These are phyloP conservation scores for Danio jaintianensis DNA, from an alignment of 2,797 vertebrate species.

Conservation along the genomic window DNA sequence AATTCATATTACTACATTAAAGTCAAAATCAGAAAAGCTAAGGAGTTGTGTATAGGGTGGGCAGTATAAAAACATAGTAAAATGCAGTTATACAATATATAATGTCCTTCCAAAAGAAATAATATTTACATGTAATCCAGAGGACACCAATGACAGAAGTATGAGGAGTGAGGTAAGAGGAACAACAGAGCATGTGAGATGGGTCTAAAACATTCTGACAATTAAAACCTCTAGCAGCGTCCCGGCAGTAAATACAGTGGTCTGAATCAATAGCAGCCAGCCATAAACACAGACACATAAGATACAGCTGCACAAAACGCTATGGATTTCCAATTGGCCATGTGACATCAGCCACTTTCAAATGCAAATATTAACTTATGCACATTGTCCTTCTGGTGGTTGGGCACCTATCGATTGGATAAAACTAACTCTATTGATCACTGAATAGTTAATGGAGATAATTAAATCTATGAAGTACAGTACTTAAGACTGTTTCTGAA, in stretches of 20 bases:
- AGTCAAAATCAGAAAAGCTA: too few species aligned
- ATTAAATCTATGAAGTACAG: conserved; percentile 82
- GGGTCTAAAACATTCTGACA: conserved; percentile 81
- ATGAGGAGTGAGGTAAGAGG: conserved; percentile 13
- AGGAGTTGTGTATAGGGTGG: too few species aligned
- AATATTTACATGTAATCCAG: conserved; percentile 18
- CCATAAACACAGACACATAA: conserved; percentile 83
- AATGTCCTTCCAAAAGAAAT: too few species aligned
- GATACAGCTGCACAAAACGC: conserved; percentile 83
- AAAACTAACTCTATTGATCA: conserved; percentile 85
- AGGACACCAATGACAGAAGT: conserved; percentile 39
- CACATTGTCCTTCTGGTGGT: conserved; percentile 81
- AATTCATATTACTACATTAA: too few species aligned
- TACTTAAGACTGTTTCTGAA: conserved; percentile 80
- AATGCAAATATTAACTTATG: conserved; percentile 86
- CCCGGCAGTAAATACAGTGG: conserved; percentile 83
- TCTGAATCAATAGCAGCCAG: conserved; percentile 82
- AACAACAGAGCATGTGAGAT: conserved; percentile 18
- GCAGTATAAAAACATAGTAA: too few species aligned
- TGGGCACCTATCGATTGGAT: conserved; percentile 80
- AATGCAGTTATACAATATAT: too few species aligned
- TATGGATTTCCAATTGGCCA: conserved; percentile 85
- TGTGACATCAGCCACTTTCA: conserved; percentile 82
- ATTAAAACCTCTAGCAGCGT: conserved; percentile 80
- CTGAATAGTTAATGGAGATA: conserved; percentile 86